Conservation (phyloP, 2,888 invertebrate species). For the Macropis europaea region DNA sequence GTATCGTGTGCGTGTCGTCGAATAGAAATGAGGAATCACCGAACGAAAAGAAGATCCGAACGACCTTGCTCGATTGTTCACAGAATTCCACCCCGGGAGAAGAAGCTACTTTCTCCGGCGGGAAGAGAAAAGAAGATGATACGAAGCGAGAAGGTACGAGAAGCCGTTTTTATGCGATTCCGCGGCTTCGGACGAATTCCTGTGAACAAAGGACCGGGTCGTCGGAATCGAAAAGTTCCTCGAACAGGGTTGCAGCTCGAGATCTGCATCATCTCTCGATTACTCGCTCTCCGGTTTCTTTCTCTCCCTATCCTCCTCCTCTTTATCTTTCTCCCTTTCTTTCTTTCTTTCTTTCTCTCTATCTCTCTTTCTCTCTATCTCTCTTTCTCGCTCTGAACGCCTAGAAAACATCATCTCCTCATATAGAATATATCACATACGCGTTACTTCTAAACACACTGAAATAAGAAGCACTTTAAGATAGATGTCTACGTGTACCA, state of each 20-base stretch:
- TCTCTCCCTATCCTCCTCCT: constrained; percentile 15
- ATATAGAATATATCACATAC: constrained; percentile 80
- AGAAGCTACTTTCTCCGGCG: no score
- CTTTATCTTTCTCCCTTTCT: neutral
- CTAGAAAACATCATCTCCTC: constrained; percentile 75
- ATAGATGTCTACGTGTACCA: constrained; percentile 79
- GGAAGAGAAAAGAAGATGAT: neutral
- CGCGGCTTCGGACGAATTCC: constrained; percentile 26
- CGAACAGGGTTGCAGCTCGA: constrained; percentile 41
- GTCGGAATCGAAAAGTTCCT: constrained; percentile 41
- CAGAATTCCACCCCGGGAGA: constrained; percentile 40
- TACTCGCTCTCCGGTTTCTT: neutral
- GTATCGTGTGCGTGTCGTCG: constrained; percentile 58
- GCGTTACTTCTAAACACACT: constrained; percentile 80
- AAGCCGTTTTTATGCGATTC: neutral
- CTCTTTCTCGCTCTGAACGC: constrained; percentile 51
- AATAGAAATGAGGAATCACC: constrained; percentile 12
- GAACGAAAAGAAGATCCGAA: neutral
- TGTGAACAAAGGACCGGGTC: constrained; percentile 49
- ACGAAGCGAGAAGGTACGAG: neutral
- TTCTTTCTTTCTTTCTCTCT: neutral
- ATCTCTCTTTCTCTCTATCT: neutral
- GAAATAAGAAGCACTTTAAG: constrained; percentile 81
- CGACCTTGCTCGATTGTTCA: constrained; percentile 59
- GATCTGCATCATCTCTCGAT: neutral